phyloP scores from a whole-genome alignment of 2,113 vertebrate genomes.

The Ammodytes dubius region DNA sequence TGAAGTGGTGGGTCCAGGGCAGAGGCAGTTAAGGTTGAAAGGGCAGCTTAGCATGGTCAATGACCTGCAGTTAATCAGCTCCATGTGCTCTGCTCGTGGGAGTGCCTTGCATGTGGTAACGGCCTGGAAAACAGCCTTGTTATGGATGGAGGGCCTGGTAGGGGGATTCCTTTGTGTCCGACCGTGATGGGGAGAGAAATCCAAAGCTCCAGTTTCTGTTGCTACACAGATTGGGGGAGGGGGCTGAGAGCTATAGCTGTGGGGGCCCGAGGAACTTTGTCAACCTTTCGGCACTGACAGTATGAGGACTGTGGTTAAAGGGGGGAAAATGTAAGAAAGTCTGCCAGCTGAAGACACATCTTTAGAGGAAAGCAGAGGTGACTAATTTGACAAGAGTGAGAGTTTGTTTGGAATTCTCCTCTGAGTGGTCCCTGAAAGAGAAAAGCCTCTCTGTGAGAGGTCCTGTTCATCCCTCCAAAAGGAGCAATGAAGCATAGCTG shows the following conservation, averaged over 20 bases:
- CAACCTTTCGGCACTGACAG: slow-evolving; percentile 50
- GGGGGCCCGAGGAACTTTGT: slow-evolving; percentile 46
- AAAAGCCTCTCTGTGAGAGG: slow-evolving; percentile 23
- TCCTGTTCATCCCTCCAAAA: slow-evolving; percentile 23
- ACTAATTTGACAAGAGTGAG: slow-evolving; percentile 27
- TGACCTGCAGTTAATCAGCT: slow-evolving; percentile 77
- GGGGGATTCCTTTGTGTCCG: slow-evolving; percentile 72
- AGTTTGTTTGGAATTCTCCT: slow-evolving; percentile 38
- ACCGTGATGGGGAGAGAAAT: slow-evolving; percentile 44
- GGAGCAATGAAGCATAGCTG: slow-evolving; percentile 18
- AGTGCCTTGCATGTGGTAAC: slow-evolving; percentile 68
- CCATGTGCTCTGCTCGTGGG: slow-evolving; percentile 66
- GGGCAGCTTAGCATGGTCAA: slow-evolving; percentile 53
- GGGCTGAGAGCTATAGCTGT: slow-evolving; percentile 29
- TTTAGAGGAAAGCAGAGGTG: slow-evolving; percentile 39
- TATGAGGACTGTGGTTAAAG: slow-evolving; percentile 42
- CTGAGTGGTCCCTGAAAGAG: slow-evolving; percentile 15
- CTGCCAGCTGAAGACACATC: slow-evolving; percentile 33
- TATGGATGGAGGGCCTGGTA: slow-evolving; percentile 43
- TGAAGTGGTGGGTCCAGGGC: slow-evolving; percentile 17
- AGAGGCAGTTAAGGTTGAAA: slow-evolving; percentile 38
- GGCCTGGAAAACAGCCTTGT: slow-evolving; percentile 72
- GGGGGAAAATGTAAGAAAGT: slow-evolving; percentile 19
- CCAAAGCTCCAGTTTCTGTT: slow-evolving; percentile 32
- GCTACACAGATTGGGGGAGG: slow-evolving; percentile 4